Percentiles rank a stretch among this genome's conserved stretches.
Evolutionary conservation across 2,797 vertebrate genomes (phyloP).

Genomic region (Phrynocephalus vlangalii): DNA sequence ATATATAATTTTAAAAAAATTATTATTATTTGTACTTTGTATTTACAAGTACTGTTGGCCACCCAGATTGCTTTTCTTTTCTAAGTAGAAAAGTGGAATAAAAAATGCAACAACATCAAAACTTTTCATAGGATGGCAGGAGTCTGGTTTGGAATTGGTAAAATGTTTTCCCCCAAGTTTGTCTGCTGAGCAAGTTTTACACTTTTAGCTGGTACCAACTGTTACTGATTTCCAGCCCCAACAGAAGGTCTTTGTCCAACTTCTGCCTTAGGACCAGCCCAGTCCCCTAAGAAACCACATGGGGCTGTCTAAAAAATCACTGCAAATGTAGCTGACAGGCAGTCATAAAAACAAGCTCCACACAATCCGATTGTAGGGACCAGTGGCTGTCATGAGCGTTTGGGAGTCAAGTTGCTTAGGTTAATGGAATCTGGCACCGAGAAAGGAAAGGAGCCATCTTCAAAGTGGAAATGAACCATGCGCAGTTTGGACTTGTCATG

Average conservation of each 20-base stretch:
- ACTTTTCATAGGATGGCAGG: too few species aligned
- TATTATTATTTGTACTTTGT: not conserved
- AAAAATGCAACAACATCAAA: not conserved
- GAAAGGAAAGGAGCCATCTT: constrained; percentile 6
- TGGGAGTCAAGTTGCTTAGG: not conserved
- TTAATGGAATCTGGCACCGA: constrained; percentile 40
- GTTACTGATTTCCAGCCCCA: not conserved
- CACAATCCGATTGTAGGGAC: not conserved
- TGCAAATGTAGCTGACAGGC: constrained; percentile 18
- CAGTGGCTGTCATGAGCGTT: constrained; percentile 12
- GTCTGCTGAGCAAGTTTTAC: not conserved
- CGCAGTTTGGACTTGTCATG: not conserved
- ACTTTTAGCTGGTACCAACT: not conserved
- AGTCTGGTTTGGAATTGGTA: too few species aligned
- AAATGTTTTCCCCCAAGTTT: not conserved
- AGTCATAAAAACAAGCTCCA: constrained; percentile 6
- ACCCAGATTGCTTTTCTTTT: not conserved
- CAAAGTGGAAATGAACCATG: constrained; percentile 8
- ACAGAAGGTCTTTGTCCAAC: constrained; percentile 6
- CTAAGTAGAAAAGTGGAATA: not conserved
- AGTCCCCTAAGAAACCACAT: not conserved
- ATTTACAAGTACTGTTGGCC: not conserved
- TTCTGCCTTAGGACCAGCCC: not conserved
- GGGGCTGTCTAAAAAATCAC: constrained; percentile 19
- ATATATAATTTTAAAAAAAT: too few species aligned